Evolutionary conservation across 2,113 vertebrate species (phyloP).

Genomic region (Carassius gibelio): DNA sequence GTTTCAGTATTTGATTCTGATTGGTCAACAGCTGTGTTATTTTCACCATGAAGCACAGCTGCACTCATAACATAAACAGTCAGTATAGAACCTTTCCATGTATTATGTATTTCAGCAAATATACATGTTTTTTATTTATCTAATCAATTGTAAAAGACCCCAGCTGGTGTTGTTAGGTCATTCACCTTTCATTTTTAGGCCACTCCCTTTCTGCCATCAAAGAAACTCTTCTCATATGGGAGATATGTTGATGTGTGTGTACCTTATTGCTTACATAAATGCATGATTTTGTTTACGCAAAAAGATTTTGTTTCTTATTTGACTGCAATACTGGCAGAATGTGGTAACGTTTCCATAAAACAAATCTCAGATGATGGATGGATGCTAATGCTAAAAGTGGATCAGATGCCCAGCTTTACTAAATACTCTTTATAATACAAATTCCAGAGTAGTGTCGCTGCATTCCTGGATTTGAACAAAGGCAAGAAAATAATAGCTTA

Average conservation of each 20-base stretch:
- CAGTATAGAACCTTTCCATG: not conserved
- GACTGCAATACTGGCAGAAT: not conserved
- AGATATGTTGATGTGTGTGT: not conserved
- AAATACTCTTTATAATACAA: conserved; percentile 1
- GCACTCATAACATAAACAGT: not conserved
- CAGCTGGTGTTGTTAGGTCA: not conserved
- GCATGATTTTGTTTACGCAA: not conserved
- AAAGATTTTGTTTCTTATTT: not conserved
- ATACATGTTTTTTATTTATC: not conserved
- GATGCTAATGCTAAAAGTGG: not conserved
- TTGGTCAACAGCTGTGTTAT: not conserved
- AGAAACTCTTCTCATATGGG: not conserved
- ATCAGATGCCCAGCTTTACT: not conserved
- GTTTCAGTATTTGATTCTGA: not conserved
- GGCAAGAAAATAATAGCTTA: conserved; percentile 24
- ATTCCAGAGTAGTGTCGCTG: conserved; percentile 17
- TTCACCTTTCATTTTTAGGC: not conserved
- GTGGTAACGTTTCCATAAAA: not conserved
- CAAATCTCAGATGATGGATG: not conserved
- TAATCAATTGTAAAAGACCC: not conserved
- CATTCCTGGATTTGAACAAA: conserved; percentile 41
- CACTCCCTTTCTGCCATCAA: not conserved
- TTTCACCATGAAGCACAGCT: no score
- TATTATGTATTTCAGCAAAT: not conserved
- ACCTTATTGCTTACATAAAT: not conserved